Percentiles rank a stretch among this genome's conserved stretches.
phyloP scores from a whole-genome alignment of 2,797 vertebrate species.

The Mus spretus region DNA sequence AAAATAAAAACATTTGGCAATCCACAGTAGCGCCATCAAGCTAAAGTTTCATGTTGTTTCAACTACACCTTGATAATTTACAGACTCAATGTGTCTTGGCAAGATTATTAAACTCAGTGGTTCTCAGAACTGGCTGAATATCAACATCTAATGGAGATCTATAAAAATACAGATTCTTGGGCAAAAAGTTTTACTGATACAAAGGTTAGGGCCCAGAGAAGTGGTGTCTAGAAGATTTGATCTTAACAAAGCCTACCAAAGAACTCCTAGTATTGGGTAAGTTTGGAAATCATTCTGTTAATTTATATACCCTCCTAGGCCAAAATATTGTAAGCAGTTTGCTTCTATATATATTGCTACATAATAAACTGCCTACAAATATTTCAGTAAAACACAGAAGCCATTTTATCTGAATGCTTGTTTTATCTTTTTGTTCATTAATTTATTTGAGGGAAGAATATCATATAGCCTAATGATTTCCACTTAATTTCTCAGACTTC shows the following conservation, averaged over 20 bases:
- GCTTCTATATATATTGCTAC: neutral
- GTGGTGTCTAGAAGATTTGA: constrained; percentile 1
- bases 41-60: constrained; percentile 74
- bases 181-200: constrained; percentile 7
- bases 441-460: constrained; percentile 10
- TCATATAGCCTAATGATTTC: neutral
- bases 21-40: constrained; percentile 70
- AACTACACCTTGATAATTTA: constrained; percentile 78
- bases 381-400: neutral
- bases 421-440: neutral
- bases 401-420: neutral
- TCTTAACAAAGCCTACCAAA: neutral
- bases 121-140: constrained; percentile 71
- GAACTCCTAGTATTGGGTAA: neutral
- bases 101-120: constrained; percentile 59
- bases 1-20: constrained; percentile 81
- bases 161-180: constrained; percentile 74
- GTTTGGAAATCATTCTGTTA: constrained; percentile 47
- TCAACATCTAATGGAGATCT: constrained; percentile 74
- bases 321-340: neutral
- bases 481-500: constrained; percentile 21
- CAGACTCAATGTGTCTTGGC: constrained; percentile 80
- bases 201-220: neutral
- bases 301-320: neutral
- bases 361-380: neutral